Conservation (phyloP, 2,797 vertebrate genomes). For the Phrynocephalus guinanensis region DNA sequence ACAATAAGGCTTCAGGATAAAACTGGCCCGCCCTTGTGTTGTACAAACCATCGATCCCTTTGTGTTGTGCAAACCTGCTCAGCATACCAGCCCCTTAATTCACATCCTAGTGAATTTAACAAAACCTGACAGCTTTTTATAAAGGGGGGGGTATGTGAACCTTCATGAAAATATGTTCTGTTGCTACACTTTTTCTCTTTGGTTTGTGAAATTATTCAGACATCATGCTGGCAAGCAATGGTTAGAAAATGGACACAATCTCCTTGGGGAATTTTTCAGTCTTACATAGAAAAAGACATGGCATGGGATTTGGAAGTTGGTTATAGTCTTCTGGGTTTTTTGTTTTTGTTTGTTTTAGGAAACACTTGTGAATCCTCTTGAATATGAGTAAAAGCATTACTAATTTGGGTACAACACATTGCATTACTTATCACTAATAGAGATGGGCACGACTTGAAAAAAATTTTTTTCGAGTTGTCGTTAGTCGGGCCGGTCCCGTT, state of each 20-base stretch:
- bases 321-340: neutral
- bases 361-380: neutral
- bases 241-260: neutral
- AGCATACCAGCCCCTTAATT: neutral
- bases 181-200: neutral
- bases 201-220: neutral
- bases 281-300: neutral
- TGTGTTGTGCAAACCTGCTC: neutral
- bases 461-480: too few relatives aligned
- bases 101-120: constrained; percentile 2
- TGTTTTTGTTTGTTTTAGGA: neutral
- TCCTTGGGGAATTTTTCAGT: neutral
- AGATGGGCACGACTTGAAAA: too few relatives aligned
- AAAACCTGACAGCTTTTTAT: neutral
- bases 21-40: neutral
- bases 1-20: constrained; percentile 3
- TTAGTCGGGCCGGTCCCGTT: too few relatives aligned
- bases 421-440: too few relatives aligned
- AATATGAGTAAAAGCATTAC: neutral
- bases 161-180: neutral
- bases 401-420: too few relatives aligned
- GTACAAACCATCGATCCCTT: neutral
- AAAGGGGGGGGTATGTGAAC: neutral
- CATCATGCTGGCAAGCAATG: neutral
- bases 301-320: neutral